A percentile compares a stretch with the other conserved stretches of the same genome.
These are phyloP conservation scores for Psammodynastes pulverulentus DNA, from an alignment of 2,113 vertebrate genomes.

Conservation along the genomic window DNA sequence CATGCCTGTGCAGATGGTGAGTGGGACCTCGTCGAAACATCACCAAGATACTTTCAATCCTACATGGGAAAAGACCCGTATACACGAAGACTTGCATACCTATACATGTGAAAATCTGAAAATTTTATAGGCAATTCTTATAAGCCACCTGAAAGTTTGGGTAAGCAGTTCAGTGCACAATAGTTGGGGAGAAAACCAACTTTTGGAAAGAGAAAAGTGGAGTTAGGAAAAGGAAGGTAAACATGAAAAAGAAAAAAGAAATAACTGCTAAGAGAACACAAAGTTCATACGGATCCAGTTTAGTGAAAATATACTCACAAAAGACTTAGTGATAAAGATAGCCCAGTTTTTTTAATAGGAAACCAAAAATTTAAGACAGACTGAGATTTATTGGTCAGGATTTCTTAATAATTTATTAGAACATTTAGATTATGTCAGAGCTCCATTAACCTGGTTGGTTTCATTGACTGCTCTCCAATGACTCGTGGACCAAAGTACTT, in stretches of 20 bases:
- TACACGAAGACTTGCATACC: too few relatives aligned
- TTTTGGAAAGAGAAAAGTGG: background rate
- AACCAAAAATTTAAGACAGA: background rate
- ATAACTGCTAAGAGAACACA: background rate
- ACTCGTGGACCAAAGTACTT: constrained; percentile 23
- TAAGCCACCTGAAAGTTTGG: too few relatives aligned
- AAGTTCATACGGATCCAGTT: background rate
- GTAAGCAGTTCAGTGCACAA: background rate
- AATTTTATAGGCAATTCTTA: too few relatives aligned
- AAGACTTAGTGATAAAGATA: background rate
- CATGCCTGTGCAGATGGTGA: too few relatives aligned
- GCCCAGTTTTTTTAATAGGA: background rate
- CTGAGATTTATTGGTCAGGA: background rate
- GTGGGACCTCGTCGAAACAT: too few relatives aligned
- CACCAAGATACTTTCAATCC: too few relatives aligned
- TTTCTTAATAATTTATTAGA: constrained; percentile 19
- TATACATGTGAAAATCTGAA: too few relatives aligned
- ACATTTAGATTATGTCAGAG: accelerated
- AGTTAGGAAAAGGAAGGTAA: background rate
- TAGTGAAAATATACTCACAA: background rate
- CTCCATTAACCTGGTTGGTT: constrained; percentile 36
- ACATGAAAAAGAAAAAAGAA: background rate
- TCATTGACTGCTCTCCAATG: constrained; percentile 24
- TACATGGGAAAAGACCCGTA: too few relatives aligned
- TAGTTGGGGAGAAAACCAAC: background rate